Evolutionary conservation across 2,797 vertebrate genomes (phyloP).

Genomic region (Lacerta bilineata): DNA sequence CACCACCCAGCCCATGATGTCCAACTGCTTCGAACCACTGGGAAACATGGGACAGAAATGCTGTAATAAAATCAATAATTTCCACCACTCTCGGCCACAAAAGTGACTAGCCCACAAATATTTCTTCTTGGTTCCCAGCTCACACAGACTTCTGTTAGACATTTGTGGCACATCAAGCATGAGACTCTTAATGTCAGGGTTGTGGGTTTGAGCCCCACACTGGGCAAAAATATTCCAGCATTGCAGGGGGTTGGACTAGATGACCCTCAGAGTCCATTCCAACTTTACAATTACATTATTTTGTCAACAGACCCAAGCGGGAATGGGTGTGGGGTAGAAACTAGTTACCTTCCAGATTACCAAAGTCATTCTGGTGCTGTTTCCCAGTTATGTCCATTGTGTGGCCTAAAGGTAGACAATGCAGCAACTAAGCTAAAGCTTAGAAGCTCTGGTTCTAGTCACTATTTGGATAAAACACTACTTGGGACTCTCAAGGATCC

Average conservation of each 20-base stretch:
- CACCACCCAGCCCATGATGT: too few species aligned
- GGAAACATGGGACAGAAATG: background rate
- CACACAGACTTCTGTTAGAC: background rate
- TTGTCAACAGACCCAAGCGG: background rate
- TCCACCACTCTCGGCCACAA: background rate
- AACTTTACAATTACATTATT: too few species aligned
- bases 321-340: too few species aligned
- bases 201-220: too few species aligned
- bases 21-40: background rate
- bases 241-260: too few species aligned
- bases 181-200: too few species aligned
- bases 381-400: background rate
- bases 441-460: too few species aligned
- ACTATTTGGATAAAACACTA: too few species aligned
- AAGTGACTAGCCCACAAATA: background rate
- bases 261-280: too few species aligned
- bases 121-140: background rate
- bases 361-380: background rate
- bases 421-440: background rate
- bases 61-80: constrained; percentile 9
- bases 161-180: background rate
- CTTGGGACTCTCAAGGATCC: background rate
- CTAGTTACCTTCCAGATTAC: background rate
- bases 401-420: background rate
- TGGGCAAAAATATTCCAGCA: too few species aligned